Percentiles rank a stretch among this genome's conserved stretches.
Evolutionary conservation across 1,140 invertebrate genomes (phyloP).

Genomic region (Bilobella aurantiaca): DNA sequence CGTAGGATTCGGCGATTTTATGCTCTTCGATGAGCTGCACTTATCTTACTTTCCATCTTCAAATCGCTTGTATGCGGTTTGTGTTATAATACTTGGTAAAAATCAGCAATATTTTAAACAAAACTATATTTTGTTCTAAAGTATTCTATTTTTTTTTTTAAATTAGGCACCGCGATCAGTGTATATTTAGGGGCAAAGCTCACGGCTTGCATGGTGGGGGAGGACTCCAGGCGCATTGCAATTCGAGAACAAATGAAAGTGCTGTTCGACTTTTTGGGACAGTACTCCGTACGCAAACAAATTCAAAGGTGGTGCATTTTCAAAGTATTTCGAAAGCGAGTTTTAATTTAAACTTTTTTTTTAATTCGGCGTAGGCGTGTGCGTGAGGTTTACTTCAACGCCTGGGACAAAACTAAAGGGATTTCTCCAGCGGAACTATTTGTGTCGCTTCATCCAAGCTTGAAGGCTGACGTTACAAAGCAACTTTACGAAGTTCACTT

Average conservation of each 20-base stretch:
- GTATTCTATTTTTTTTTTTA: constrained; percentile 3
- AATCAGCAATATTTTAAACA: neutral
- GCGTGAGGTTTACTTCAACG: constrained; percentile 24
- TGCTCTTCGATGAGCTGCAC: constrained; percentile 1
- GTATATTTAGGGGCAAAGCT: constrained; percentile 22
- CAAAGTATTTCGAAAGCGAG: neutral
- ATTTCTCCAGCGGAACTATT: constrained; percentile 25
- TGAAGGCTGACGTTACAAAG: constrained; percentile 29
- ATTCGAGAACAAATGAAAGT: constrained; percentile 24
- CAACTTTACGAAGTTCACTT: constrained; percentile 25
- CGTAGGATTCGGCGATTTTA: constrained; percentile 29
- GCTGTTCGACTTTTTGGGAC: constrained; percentile 19
- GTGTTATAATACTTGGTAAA: constrained; percentile 21
- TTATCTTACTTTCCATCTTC: neutral
- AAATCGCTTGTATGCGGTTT: constrained; percentile 13
- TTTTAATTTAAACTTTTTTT: too few relatives aligned
- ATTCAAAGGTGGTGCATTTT: constrained; percentile 7
- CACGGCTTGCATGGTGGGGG: constrained; percentile 28
- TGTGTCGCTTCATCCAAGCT: constrained; percentile 18
- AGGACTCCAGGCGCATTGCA: constrained; percentile 24
- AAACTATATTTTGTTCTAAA: constrained; percentile 5
- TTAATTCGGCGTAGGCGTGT: constrained; percentile 23
- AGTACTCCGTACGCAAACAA: constrained; percentile 13
- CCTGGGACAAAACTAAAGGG: constrained; percentile 29
- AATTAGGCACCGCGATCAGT: constrained; percentile 15